phyloP scores from a whole-genome alignment of 2,113 vertebrate species.

The Anseranas semipalmata region DNA sequence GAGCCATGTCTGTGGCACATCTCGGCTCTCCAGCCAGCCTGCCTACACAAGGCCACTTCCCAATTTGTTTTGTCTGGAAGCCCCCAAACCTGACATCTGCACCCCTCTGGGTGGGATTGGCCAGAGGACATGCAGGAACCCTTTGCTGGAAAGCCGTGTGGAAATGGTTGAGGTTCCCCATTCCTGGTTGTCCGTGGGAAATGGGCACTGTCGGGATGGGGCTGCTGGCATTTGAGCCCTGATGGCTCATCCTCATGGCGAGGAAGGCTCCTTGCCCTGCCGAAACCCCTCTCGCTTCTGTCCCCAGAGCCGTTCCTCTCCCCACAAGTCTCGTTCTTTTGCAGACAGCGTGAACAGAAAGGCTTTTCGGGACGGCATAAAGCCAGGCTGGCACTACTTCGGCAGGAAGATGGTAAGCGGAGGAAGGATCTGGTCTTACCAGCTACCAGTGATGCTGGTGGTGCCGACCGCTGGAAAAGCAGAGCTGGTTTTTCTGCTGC shows the following conservation, averaged over 20 bases:
- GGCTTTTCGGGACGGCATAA: slow-evolving; percentile 84
- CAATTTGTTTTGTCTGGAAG: not conserved
- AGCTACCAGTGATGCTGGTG: fast-evolving
- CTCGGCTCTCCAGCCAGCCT: not conserved
- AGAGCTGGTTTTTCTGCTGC: not conserved
- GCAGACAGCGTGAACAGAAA: slow-evolving; percentile 89
- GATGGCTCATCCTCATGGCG: fast-evolving
- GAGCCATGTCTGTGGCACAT: not conserved
- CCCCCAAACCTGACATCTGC: not conserved
- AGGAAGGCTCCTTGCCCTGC: not conserved
- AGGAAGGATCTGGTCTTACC: not conserved
- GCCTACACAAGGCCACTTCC: fast-evolving
- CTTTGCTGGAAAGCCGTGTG: not conserved
- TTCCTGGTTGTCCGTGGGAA: fast-evolving
- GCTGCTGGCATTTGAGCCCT: not conserved
- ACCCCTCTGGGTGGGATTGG: not conserved
- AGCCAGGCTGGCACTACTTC: slow-evolving; percentile 92
- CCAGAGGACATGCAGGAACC: fast-evolving
- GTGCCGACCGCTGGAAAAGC: not conserved
- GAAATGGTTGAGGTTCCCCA: fast-evolving
- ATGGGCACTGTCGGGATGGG: fast-evolving
- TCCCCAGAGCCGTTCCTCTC: not conserved
- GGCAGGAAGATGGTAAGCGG: slow-evolving; percentile 93
- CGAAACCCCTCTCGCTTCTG: fast-evolving
- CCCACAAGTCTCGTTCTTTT: not conserved